A percentile compares a stretch with the other conserved stretches of the same genome.
Conservation (phyloP, 2,888 invertebrate genomes). For the Ophion obscuratus region DNA sequence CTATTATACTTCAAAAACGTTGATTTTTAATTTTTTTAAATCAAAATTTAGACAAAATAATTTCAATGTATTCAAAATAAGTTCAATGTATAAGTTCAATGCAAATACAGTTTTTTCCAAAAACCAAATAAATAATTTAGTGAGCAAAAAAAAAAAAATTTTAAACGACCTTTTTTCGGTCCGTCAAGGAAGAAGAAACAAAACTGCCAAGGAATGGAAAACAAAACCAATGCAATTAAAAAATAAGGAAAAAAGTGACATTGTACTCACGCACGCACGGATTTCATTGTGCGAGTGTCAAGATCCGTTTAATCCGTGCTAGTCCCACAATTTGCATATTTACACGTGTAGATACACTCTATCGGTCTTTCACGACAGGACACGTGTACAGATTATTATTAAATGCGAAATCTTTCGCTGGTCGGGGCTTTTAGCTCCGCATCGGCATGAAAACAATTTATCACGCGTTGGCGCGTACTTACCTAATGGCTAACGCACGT, state of each 20-base stretch:
- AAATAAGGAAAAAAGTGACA: conserved; percentile 7
- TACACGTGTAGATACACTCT: neutral
- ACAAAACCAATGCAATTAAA: neutral
- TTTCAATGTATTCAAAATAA: no score
- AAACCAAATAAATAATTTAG: no score
- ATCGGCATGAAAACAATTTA: conserved; percentile 49
- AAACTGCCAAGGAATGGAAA: neutral
- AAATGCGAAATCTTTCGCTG: conserved; percentile 24
- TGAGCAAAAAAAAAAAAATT: no score
- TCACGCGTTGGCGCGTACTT: conserved; percentile 55
- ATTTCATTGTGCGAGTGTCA: neutral
- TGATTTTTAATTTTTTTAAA: no score
- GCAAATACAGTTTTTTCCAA: no score
- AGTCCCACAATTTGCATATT: conserved; percentile 47
- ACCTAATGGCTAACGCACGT: conserved; percentile 22
- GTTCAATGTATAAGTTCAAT: no score
- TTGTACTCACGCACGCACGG: conserved; percentile 11
- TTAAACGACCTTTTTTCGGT: no score
- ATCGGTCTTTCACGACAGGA: conserved; percentile 21
- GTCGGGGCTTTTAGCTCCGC: conserved; percentile 5
- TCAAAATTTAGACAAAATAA: no score
- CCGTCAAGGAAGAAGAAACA: neutral
- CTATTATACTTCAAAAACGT: no score
- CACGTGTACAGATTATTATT: conserved; percentile 39
- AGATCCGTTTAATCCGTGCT: neutral